A percentile compares a stretch with the other conserved stretches of the same genome.
These are phyloP conservation scores for Enteromius unitaeniatus DNA, from an alignment of 2,797 vertebrate genomes.

Conservation along the genomic window DNA sequence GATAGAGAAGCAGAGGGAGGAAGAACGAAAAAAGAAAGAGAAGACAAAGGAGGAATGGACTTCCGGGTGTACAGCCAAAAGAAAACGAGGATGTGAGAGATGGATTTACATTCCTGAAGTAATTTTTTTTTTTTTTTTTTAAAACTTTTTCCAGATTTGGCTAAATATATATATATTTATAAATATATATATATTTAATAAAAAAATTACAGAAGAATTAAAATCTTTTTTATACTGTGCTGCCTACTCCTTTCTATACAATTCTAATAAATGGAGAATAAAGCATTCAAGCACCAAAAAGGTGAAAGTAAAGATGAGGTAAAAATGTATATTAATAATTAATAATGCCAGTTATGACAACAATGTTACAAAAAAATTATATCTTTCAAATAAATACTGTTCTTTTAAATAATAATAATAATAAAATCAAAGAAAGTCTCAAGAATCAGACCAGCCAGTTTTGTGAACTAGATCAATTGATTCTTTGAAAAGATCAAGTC, in stretches of 20 bases:
- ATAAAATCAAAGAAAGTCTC: neutral
- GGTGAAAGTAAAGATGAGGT: neutral
- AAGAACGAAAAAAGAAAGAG: neutral
- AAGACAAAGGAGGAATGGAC: neutral
- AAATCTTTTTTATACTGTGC: neutral
- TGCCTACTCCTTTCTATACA: neutral
- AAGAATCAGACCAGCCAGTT: neutral
- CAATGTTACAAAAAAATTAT: neutral
- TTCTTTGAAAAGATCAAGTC: neutral
- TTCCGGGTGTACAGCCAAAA: slow-evolving; percentile 41
- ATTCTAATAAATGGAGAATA: neutral
- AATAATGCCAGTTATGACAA: neutral
- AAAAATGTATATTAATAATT: neutral
- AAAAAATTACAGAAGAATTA: no score
- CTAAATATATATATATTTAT: neutral
- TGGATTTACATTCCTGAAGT: neutral
- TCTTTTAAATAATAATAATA: neutral
- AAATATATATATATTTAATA: no score
- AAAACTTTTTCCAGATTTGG: neutral
- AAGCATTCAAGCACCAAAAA: neutral
- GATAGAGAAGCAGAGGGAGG: slow-evolving; percentile 7
- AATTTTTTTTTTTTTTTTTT: no score
- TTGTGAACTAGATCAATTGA: neutral
- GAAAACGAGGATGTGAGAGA: neutral
- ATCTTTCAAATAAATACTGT: neutral